Evolutionary conservation across 2,797 vertebrate genomes (phyloP), one percentile per base, ranked within the genome.

Genomic region (Cygnus olor): DNA sequence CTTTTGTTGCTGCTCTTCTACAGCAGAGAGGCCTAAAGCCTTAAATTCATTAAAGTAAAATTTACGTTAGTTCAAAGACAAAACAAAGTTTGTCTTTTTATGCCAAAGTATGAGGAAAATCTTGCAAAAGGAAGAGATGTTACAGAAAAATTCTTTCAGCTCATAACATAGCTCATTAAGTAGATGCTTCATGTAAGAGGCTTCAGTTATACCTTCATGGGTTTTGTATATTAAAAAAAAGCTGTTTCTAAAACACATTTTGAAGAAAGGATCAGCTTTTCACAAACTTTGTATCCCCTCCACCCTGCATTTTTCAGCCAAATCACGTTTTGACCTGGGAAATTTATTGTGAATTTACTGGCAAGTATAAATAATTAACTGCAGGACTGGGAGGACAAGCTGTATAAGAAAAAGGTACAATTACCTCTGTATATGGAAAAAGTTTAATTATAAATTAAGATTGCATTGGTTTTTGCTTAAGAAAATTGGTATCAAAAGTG

Each of bases 181-280:
- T 6, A 34, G 4, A 11, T 21, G 9, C 22, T 51, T 58, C 4
- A 34, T 10, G 45, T 34, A 22, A 30, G 15, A 32, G 3, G 1
- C 13, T 56, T 16, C 14, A 14, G 3, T 71, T 63, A 17, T 0
- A 7, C 6, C 13, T 60, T 80, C 1, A 0, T 28, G 9, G 10
- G 77, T 74, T 71, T 57, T 9, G 22, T 14, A 56, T 56, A 19
- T 19, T 32, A 56, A 8, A 22, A 8, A 8, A 71, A 36, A 4
- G 1, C 22, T 53, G n/a, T 60, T 70, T 20, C 38, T 36, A 12
- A 40, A 77, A 45, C 20, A 25, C 5, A 6, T n/a, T 36, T 34
- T 54, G 22, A 65, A 40, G 22, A 20, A 45, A 82, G 22, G 10
- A 36, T 40, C 83, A 51, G 57, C 27, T 89, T 85, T 69, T 49